Percentiles rank a stretch among this genome's conserved stretches.
These are phyloP conservation scores for Felis chaus DNA, from an alignment of 2,113 vertebrate species.

Conservation along the genomic window DNA sequence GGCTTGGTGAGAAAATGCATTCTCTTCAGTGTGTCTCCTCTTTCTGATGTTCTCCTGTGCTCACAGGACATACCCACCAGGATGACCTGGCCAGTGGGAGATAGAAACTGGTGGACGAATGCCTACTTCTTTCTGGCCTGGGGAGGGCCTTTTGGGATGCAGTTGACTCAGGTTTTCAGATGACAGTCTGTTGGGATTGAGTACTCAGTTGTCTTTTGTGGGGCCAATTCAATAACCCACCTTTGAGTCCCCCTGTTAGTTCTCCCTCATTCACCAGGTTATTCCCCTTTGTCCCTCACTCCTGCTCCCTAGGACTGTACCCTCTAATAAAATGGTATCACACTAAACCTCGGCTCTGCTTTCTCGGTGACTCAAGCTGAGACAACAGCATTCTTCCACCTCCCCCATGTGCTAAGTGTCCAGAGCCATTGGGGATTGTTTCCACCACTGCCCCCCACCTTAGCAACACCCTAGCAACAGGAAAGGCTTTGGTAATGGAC, in stretches of 20 bases:
- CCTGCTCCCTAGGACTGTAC: not conserved
- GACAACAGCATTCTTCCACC: not conserved
- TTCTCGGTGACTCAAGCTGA: not conserved
- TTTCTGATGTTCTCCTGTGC: not conserved
- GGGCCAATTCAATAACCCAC: not conserved
- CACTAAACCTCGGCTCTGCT: not conserved
- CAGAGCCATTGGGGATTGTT: not conserved
- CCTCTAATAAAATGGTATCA: not conserved
- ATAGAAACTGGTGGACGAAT: not conserved
- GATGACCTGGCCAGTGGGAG: not conserved
- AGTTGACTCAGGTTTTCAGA: not conserved
- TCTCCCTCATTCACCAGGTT: not conserved
- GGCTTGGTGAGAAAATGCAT: no score
- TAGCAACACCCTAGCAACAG: not conserved
- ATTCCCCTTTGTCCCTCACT: not conserved
- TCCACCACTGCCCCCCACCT: not conserved
- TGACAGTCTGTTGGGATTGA: not conserved
- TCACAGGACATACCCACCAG: not conserved
- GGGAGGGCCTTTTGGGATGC: not conserved
- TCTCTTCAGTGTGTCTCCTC: not conserved
- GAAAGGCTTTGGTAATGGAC: not conserved
- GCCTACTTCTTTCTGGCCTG: not conserved
- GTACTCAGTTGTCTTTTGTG: not conserved
- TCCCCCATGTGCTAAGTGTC: not conserved
- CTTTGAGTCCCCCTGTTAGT: not conserved